Evolutionary conservation across 2,888 invertebrate genomes (phyloP), one percentile per base, ranked within the genome.

Genomic region (Eupithecia pulchellata): DNA sequence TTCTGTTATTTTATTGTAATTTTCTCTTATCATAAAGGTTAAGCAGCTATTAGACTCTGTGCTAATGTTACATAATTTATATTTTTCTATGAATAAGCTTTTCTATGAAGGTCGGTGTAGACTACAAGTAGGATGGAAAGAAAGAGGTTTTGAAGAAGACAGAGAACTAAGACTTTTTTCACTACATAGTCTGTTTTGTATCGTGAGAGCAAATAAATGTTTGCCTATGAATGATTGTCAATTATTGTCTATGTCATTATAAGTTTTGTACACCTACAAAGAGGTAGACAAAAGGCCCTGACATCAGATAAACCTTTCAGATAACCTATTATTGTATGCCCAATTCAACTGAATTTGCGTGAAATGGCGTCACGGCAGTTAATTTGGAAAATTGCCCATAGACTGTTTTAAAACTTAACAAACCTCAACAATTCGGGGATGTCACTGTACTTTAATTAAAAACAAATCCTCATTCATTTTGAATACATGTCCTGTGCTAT

Each of bases 321-420:
- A 57, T 57, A 29, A 1, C 57, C 27, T 29, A 20, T 36, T 61
- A 61, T 34, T 20, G 3, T 25, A 61, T 55, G 57, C 61, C 27
- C 65, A 66, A 69, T 69, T 69, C 64, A 61, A 69, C 65, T 66
- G 55, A 42, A 17, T 36, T 27, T 47, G 47, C 62, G 57, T 42
- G 57, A 55, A 66, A 66, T 57, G 70, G 52, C 72, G 74, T 75
- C 75, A 76, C 72, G 74, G 66, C 66, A 60, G 25, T 67, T 71
- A 58, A 66, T 47, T 71, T 66, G 47, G 71, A 67, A 70, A 64
- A 66, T 71, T 30, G 58, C 34, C 61, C 58, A 27, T 58, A 63
- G 34, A 64, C 58, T 32, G 58, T 52, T 58, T 42, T 64, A 58
- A 68, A 68, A 71, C 66, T 55, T 61, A 69, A 73, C 67, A 62